Evolutionary conservation across 1,140 invertebrate genomes (phyloP).

Genomic region (Pectinophora gossypiella): DNA sequence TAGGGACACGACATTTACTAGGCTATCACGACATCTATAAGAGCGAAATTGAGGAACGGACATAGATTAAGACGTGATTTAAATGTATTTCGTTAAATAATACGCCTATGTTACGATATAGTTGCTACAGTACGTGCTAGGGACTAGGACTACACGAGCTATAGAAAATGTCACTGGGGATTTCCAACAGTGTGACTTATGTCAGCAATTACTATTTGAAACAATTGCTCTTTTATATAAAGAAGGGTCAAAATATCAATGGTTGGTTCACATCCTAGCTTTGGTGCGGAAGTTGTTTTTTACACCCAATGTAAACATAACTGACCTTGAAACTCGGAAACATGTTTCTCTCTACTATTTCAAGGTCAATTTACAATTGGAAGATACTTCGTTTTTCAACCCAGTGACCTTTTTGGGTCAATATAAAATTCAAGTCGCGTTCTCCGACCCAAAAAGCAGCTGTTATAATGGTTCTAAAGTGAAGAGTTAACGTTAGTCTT

Average conservation of each 20-base stretch:
- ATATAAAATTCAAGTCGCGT: neutral
- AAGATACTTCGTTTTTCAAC: neutral
- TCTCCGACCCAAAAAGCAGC: slow-evolving; percentile 11
- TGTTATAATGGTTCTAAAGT: slow-evolving; percentile 12
- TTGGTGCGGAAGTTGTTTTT: no score
- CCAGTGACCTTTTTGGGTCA: neutral
- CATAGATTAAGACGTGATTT: slow-evolving; percentile 63
- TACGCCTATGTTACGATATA: slow-evolving; percentile 47
- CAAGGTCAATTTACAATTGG: no score
- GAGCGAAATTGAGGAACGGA: slow-evolving; percentile 71
- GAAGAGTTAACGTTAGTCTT: slow-evolving; percentile 30
- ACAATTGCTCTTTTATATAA: no score
- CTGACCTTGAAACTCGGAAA: no score
- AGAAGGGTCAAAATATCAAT: no score
- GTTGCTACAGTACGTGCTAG: slow-evolving; percentile 43
- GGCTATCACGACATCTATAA: slow-evolving; percentile 71
- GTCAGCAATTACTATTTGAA: no score
- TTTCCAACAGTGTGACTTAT: no score
- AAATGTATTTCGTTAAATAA: slow-evolving; percentile 50
- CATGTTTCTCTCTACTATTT: no score
- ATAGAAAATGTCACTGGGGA: neutral
- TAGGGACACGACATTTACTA: slow-evolving; percentile 67
- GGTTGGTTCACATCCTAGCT: no score
- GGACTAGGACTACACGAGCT: slow-evolving; percentile 12
- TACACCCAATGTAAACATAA: no score